These are phyloP conservation scores for Caenorhabditis drosophilae DNA, from an alignment of 2,888 invertebrate genomes.

Conservation along the genomic window DNA sequence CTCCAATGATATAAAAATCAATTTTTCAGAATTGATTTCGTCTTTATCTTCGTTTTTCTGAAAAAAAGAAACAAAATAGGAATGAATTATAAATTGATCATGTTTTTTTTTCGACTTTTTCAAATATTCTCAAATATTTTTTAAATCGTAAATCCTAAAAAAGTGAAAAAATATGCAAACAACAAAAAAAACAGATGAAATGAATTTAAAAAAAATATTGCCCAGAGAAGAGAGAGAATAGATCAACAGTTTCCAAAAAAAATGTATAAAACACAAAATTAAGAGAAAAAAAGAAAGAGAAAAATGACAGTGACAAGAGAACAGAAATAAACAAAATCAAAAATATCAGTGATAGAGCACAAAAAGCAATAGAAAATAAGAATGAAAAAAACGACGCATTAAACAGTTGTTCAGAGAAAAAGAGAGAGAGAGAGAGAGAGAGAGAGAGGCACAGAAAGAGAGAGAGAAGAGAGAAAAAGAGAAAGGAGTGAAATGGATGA, in stretches of 20 bases:
- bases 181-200: neutral
- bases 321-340: conserved; percentile 5
- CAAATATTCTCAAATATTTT: neutral
- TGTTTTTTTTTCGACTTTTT: neutral
- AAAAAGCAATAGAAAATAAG: neutral
- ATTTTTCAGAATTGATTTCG: conserved; percentile 1
- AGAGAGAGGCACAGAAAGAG: too few species aligned
- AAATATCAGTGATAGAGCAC: neutral
- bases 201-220: neutral
- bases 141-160: neutral
- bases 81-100: neutral
- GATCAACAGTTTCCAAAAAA: neutral
- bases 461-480: too few species aligned
- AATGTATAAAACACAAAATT: conserved; percentile 4
- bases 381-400: too few species aligned
- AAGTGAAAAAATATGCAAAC: neutral
- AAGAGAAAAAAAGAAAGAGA: conserved; percentile 1
- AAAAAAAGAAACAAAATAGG: conserved; percentile 1
- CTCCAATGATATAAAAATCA: conserved; percentile 24
- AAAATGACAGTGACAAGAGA: conserved; percentile 1
- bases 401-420: too few species aligned
- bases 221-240: too few species aligned
- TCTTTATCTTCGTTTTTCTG: conserved; percentile 18
- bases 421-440: too few species aligned
- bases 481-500: too few species aligned